Base-by-base conservation (phyloP, 1,140 invertebrate genomes). In the Globodera rostochiensis region DNA sequence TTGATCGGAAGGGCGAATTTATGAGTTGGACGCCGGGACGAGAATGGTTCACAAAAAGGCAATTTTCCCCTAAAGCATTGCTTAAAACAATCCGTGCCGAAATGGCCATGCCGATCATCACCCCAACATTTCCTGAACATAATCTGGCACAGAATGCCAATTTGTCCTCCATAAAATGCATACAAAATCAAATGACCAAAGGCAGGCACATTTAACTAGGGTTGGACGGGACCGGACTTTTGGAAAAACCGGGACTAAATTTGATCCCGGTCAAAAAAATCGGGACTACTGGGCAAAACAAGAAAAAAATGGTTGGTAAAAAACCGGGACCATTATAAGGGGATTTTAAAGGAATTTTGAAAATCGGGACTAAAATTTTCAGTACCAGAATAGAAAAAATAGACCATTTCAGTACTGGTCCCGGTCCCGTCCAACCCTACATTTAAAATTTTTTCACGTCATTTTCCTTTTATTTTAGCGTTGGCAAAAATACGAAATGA, bases 21-120 rank as follows among this genome's bases (percentile, higher is more conserved):
- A n/a, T 50, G 76, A 49, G 70, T 50, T 60, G 47, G 76, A 49
- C 66, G 49, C 64, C 57, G 57, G 57, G 57, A 11, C 6, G 57
- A 8, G 57, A 60, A 60, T 60, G 57, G 57, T 60, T 60, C 57
- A 60, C 15, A 11, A 60, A 60, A 60, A 60, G 57, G 15, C 57
- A 60, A 60, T 15, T 15, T 60, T 11, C 57, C 11, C 57, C 57
- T 1, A 60, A 60, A 60, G 19, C 13, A 19, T 15, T 60, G 57
- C 57, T 60, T 5, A 60, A 60, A 19, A 5, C 57, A 15, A 60
- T 60, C 9, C 57, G 15, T 60, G 57, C 57, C 15, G 57, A 60
- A 19, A 15, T 60, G 57, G 15, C 57, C 11, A 60, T 60, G 57
- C 11, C 57, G 5, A 60, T 60, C 15, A 60, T 60, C 5, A 60